Evolutionary conservation across 1,140 invertebrate species (phyloP), one percentile per base, ranked within the genome.

Genomic region (Chymomyza costata): DNA sequence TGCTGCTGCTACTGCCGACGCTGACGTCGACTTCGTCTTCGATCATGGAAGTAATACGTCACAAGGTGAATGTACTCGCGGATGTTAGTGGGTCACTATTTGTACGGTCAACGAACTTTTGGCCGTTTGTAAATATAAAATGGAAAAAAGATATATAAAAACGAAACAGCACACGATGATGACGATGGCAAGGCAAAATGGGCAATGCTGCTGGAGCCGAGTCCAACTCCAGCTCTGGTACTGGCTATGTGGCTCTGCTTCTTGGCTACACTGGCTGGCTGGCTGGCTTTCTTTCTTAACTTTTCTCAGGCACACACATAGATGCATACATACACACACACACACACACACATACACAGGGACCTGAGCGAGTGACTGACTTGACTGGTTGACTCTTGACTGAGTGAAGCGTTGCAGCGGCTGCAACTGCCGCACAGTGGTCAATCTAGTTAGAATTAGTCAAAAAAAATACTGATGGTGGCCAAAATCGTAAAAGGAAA

Each of bases 11-110:
- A 28, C 30, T 39, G 44, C 18, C 21, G 45, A 10, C 17, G 49
- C 25, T 28, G 5, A 5, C 5, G 25, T 10, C 31, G 13, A 11
- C 45, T 51, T 65, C 53, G 62, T 60, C 58, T 76, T 73, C 69
- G 70, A 74, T 76, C 66, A 60, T 68, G 64, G 66, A 58, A 69
- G 78, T 69, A 83, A 85, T 85, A 85, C 83, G 83, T 85, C 83
- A 85, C 78, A 64, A 82, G 76, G 83, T 85, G 83, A 85, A 82
- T 70, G 83, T 70, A 85, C 83, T 85, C 81, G 83, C 83, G 80
- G 83, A 85, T 85, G 83, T 85, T 85, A 85, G 83, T 85, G 83
- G 83, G 83, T 85, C 83, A 85, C 83, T 85, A 82, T 85, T 85
- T 81, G 83, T 85, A 83, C 83, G 83, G 83, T 85, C 83, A 82